Percentiles rank a stretch among this genome's conserved stretches.
phyloP scores from a whole-genome alignment of 2,888 invertebrate species.

The Conchocele bisecta region DNA sequence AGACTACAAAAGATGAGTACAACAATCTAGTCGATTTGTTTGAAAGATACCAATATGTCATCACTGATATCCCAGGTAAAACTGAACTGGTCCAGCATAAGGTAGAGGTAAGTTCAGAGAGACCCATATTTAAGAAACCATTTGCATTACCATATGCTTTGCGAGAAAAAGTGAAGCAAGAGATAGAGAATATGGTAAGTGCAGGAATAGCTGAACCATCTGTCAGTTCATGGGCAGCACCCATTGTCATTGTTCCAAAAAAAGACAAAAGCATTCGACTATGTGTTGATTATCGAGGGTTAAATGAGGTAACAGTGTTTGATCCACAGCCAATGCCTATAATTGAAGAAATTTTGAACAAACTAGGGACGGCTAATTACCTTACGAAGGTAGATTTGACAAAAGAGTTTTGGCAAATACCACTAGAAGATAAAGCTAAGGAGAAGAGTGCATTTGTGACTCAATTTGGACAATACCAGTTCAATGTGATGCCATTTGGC shows the following conservation, averaged over 20 bases:
- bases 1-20: no score
- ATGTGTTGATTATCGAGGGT: conserved; percentile 1
- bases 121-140: background rate
- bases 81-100: background rate
- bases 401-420: background rate
- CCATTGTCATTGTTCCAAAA: background rate
- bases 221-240: background rate
- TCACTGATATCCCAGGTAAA: background rate
- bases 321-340: conserved; percentile 1
- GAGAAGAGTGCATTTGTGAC: conserved; percentile 1
- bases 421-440: background rate
- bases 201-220: background rate
- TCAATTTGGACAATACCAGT: background rate
- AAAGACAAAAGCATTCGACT: background rate
- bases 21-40: no score
- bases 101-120: background rate
- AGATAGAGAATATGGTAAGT: background rate
- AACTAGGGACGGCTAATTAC: background rate
- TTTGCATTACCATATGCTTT: background rate
- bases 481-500: conserved; percentile 1
- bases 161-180: background rate
- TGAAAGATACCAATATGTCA: no score
- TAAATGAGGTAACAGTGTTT: background rate
- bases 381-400: background rate
- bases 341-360: background rate